These are phyloP conservation scores for Bombyx huttoni DNA, from an alignment of 2,888 invertebrate genomes.

Conservation along the genomic window DNA sequence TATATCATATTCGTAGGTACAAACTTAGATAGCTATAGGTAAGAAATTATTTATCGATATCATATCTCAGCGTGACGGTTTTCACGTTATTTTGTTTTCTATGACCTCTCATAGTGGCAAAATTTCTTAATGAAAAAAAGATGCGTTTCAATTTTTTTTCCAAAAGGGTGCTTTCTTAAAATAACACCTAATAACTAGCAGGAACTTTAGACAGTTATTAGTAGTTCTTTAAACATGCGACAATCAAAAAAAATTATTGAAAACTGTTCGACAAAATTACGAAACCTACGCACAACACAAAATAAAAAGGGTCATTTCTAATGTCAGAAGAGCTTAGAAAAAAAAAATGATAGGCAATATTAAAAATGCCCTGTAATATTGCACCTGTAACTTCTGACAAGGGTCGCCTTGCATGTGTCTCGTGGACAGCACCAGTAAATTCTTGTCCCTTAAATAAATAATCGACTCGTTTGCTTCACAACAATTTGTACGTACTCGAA, in stretches of 20 bases:
- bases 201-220: too few relatives aligned
- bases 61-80: too few relatives aligned
- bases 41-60: too few relatives aligned
- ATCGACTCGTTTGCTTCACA: constrained; percentile 41
- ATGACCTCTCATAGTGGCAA: too few relatives aligned
- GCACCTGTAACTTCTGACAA: constrained; percentile 60
- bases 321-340: constrained; percentile 9
- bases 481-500: constrained; percentile 30
- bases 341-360: constrained; percentile 7
- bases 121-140: too few relatives aligned
- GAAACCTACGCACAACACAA: neutral
- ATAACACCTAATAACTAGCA: too few relatives aligned
- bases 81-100: too few relatives aligned
- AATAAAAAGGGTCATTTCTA: neutral
- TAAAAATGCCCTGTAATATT: constrained; percentile 51
- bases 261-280: neutral
- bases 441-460: constrained; percentile 61
- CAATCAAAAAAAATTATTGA: constrained; percentile 13
- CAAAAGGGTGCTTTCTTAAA: too few relatives aligned
- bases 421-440: constrained; percentile 57
- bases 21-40: too few relatives aligned
- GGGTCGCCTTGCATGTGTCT: constrained; percentile 66
- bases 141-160: too few relatives aligned
- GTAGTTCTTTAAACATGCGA: constrained; percentile 4
- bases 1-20: too few relatives aligned